These are phyloP conservation scores for Lanistes nyassanus DNA, from an alignment of 1,140 invertebrate genomes.

Conservation along the genomic window DNA sequence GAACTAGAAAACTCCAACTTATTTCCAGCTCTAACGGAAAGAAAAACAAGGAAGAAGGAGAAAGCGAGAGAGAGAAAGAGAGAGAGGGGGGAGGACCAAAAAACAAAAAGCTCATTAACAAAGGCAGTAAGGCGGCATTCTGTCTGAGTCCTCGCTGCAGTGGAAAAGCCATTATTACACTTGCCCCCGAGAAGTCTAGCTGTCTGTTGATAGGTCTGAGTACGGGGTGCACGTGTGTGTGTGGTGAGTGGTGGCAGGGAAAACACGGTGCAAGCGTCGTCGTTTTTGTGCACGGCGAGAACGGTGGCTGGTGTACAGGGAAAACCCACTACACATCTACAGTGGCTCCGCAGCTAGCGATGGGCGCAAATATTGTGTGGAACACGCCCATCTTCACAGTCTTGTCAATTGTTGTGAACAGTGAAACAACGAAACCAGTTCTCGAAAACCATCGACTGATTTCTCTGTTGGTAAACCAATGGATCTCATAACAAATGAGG, in stretches of 20 bases:
- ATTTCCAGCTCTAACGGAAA: not conserved
- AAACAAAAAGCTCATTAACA: not conserved
- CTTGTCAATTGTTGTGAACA: too few relatives aligned
- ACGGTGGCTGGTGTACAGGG: too few relatives aligned
- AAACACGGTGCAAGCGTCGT: too few relatives aligned
- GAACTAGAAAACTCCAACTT: not conserved
- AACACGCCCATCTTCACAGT: too few relatives aligned
- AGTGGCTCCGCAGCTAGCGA: too few relatives aligned
- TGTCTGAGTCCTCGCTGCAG: not conserved
- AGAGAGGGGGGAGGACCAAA: not conserved
- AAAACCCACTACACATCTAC: too few relatives aligned
- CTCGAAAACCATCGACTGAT: too few relatives aligned
- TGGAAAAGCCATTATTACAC: not conserved
- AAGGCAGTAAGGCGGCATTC: not conserved
- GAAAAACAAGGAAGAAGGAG: not conserved
- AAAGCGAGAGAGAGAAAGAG: not conserved
- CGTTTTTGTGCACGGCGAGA: too few relatives aligned
- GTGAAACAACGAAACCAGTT: too few relatives aligned
- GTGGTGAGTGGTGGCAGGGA: not conserved
- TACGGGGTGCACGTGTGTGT: not conserved
- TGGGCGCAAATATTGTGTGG: too few relatives aligned
- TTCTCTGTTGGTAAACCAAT: too few relatives aligned
- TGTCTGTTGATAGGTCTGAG: not conserved
- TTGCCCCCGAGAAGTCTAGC: not conserved
- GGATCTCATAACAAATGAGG: too few relatives aligned